Conservation (phyloP, 2,888 invertebrate genomes). For the Drepana falcataria region DNA sequence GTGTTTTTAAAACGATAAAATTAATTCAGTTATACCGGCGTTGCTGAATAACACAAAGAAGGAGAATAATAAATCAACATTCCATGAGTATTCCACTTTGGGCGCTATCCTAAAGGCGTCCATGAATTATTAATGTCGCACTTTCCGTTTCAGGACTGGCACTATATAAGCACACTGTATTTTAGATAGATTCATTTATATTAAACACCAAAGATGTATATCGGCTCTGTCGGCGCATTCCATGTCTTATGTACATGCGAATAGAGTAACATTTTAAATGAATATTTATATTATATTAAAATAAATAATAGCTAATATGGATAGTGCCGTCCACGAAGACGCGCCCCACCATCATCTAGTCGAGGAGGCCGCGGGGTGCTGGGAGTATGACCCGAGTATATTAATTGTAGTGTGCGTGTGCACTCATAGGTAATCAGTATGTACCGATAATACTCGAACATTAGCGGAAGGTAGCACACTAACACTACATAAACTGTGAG, state of each 20-base stretch:
- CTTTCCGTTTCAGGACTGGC: conserved; percentile 2
- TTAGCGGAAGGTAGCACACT: too few species aligned
- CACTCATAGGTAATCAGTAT: too few species aligned
- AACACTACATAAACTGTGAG: too few species aligned
- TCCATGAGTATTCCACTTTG: not conserved
- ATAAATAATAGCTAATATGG: too few species aligned
- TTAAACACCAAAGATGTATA: not conserved
- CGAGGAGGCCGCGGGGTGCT: too few species aligned
- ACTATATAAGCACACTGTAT: conserved; percentile 1
- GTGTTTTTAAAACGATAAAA: conserved; percentile 1
- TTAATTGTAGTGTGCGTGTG: too few species aligned
- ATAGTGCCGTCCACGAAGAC: too few species aligned
- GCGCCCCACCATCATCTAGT: too few species aligned
- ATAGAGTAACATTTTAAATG: not conserved
- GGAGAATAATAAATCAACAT: conserved; percentile 3
- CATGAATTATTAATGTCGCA: conserved; percentile 3
- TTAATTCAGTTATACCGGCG: conserved; percentile 1
- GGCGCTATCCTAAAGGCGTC: not conserved
- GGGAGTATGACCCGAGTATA: too few species aligned
- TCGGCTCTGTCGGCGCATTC: not conserved
- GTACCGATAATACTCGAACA: too few species aligned
- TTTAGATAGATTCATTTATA: conserved; percentile 2
- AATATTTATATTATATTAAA: not conserved
- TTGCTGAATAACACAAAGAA: not conserved
- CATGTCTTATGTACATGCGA: not conserved